These are phyloP conservation scores for Pseudobourletiella spinata DNA, from an alignment of 1,140 invertebrate genomes.

Conservation along the genomic window DNA sequence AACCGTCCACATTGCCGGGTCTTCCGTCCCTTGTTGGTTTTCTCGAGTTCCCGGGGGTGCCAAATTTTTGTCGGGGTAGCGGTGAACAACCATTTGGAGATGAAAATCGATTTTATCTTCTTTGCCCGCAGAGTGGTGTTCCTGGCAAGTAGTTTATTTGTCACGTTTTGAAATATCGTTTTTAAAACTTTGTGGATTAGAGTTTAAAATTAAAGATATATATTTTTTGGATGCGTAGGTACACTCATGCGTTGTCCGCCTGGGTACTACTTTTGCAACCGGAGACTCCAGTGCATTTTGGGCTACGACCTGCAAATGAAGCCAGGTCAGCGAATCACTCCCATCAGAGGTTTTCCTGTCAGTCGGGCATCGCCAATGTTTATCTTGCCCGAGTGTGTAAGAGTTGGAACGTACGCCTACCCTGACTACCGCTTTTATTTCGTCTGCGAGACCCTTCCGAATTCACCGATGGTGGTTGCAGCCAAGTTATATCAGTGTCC, in stretches of 20 bases:
- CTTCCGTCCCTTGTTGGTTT: neutral
- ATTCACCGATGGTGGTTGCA: neutral
- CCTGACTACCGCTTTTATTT: slow-evolving; percentile 31
- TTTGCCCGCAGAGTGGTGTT: neutral
- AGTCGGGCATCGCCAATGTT: slow-evolving; percentile 27
- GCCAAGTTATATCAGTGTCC: slow-evolving; percentile 22
- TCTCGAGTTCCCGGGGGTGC: slow-evolving; percentile 5
- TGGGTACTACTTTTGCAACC: slow-evolving; percentile 23
- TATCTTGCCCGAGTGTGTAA: slow-evolving; percentile 12
- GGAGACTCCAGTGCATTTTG: slow-evolving; percentile 13
- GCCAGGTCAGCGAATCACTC: neutral
- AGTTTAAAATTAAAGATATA: too few relatives aligned
- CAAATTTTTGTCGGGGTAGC: neutral
- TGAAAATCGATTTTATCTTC: slow-evolving; percentile 21
- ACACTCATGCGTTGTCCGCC: slow-evolving; percentile 12
- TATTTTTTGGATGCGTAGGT: slow-evolving; percentile 28
- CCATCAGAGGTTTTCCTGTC: slow-evolving; percentile 8
- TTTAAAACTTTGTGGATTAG: too few relatives aligned
- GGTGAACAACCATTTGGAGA: slow-evolving; percentile 10
- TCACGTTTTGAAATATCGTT: too few relatives aligned
- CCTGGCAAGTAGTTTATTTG: too few relatives aligned
- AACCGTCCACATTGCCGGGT: neutral
- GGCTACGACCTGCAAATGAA: slow-evolving; percentile 3
- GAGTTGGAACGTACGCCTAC: slow-evolving; percentile 15
- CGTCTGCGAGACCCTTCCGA: slow-evolving; percentile 13